Percentiles rank a stretch among this genome's conserved stretches.
phyloP scores from a whole-genome alignment of 2,888 invertebrate species.

The Rutpela maculata region DNA sequence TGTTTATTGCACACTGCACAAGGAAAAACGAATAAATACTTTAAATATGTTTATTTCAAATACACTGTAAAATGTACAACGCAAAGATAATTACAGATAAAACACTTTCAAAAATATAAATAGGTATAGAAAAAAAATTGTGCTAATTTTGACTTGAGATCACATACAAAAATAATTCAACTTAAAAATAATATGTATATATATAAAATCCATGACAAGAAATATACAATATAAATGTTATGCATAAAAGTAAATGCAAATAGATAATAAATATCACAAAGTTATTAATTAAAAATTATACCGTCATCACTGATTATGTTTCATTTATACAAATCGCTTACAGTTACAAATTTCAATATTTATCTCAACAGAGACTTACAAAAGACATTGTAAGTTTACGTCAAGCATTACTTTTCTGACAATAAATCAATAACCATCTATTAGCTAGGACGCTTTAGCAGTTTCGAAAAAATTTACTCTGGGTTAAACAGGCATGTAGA shows the following conservation, averaged over 20 bases:
- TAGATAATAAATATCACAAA: constrained; percentile 67
- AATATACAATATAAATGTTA: constrained; percentile 51
- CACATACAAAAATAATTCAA: constrained; percentile 60
- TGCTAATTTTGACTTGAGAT: constrained; percentile 69
- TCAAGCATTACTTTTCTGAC: constrained; percentile 14
- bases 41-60: constrained; percentile 71
- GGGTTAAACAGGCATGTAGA: not conserved
- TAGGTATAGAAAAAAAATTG: constrained; percentile 61
- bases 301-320: constrained; percentile 53
- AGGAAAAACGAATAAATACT: constrained; percentile 46
- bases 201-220: constrained; percentile 49
- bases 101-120: constrained; percentile 60
- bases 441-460: not conserved
- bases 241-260: constrained; percentile 54
- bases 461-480: not conserved
- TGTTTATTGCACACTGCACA: not conserved
- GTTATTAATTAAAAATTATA: constrained; percentile 54
- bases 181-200: constrained; percentile 49
- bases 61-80: constrained; percentile 72
- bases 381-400: constrained; percentile 17
- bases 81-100: constrained; percentile 60
- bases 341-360: constrained; percentile 38
- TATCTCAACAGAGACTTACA: constrained; percentile 37
- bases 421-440: constrained; percentile 28
- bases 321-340: constrained; percentile 58